Percentiles rank a stretch among this genome's conserved stretches.
Evolutionary conservation across 2,888 invertebrate genomes (phyloP).

Genomic region (Chalcis sispes): DNA sequence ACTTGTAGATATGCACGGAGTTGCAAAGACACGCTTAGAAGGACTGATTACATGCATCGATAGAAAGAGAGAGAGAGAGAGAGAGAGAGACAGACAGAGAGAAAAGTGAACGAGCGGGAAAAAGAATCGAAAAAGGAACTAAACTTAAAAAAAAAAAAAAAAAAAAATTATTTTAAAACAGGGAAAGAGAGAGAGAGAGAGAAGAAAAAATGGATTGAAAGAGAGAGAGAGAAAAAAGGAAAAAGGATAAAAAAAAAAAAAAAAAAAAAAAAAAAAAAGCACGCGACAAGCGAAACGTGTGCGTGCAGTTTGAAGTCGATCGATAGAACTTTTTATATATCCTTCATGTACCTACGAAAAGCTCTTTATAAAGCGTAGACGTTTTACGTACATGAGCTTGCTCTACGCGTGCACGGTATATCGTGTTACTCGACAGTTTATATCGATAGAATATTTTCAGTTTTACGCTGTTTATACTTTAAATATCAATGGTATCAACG

Average conservation of each 20-base stretch:
- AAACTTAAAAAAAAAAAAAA: neutral
- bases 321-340: slow-evolving; percentile 62
- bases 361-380: neutral
- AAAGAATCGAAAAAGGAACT: neutral
- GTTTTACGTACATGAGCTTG: neutral
- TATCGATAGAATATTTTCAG: slow-evolving; percentile 59
- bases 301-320: slow-evolving; percentile 61
- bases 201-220: neutral
- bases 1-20: neutral
- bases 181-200: neutral
- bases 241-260: too few relatives aligned
- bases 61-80: neutral
- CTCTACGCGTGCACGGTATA: slow-evolving; percentile 51
- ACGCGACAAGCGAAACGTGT: slow-evolving; percentile 56
- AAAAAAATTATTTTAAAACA: neutral
- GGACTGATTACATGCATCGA: slow-evolving; percentile 46
- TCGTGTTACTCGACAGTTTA: slow-evolving; percentile 64
- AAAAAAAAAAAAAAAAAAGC: slow-evolving; percentile 7
- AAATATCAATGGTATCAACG: too few relatives aligned
- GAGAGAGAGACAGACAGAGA: neutral
- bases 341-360: slow-evolving; percentile 21
- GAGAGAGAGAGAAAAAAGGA: neutral
- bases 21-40: neutral
- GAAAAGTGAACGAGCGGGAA: neutral
- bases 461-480: slow-evolving; percentile 57